Base-by-base conservation (phyloP, 2,888 invertebrate genomes). In the Elgonia sp. region DNA sequence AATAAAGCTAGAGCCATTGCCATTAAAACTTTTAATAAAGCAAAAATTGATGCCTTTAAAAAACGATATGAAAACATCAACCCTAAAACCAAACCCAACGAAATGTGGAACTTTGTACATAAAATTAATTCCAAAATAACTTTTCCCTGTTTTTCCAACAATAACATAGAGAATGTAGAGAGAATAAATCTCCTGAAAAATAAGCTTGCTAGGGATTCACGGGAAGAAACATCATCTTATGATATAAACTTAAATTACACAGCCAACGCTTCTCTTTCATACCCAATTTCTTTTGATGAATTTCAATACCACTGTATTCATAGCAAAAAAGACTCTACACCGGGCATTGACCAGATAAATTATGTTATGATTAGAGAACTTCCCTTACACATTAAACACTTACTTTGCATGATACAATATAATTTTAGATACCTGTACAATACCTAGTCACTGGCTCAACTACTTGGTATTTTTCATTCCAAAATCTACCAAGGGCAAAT, bases 391-490 rank as follows among this genome's bases (percentile, higher is more conserved):
- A 9, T 12, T 3, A 53, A 16, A 8, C 1, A 53, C n/a, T 8
- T 53, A n/a, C 14, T 53, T 3, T 3, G 1, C 1, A n/a, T 3
- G 1, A 53, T 53, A 8, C n/a, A 53, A 53, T n/a, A n/a, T 16
- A 5, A 53, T 53, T 8, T 18, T 53, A n/a, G 18, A 5, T 3
- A 16, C 7, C 7, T 5, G 53, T 2, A n/a, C 2, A 1, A 16
- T 57, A 29, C 42, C 40, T 2, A 29, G 21, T 21, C 9, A 16
- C 14, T 79, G 79, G 67, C 5, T 14, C 14, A 16, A 37, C 12
- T 67, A 57, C 29, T n/a, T 79, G 12, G 14, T 37, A 18, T 79
- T 77, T 57, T 67, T 79, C n/a, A 57, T 79, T 0, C 79, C 79
- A 6, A 72, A 55, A 29, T 1, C 7, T 18, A n/a, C 4, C 1